Percentiles rank a stretch among this genome's conserved stretches.
Conservation (phyloP, 2,888 invertebrate species). For the Macrosiphum euphorbiae region DNA sequence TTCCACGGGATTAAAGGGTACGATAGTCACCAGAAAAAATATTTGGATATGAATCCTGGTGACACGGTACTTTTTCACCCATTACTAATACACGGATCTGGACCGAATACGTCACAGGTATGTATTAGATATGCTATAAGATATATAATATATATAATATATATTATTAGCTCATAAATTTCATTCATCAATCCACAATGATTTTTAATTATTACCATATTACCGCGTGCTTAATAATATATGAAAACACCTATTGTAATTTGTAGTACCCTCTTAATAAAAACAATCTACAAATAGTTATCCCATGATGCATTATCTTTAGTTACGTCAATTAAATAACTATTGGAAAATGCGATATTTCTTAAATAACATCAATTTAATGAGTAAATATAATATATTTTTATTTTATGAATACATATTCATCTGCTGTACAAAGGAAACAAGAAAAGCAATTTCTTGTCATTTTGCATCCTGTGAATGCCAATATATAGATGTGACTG, state of each 20-base stretch:
- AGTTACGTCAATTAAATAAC: background rate
- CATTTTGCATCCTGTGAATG: slow-evolving; percentile 84
- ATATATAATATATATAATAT: no score
- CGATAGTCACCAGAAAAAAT: slow-evolving; percentile 73
- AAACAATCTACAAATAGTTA: background rate
- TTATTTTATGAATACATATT: background rate
- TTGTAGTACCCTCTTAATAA: background rate
- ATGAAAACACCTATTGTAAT: slow-evolving; percentile 64
- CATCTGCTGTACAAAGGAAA: slow-evolving; percentile 71
- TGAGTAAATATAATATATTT: background rate
- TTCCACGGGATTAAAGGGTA: slow-evolving; percentile 80
- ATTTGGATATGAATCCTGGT: slow-evolving; percentile 85
- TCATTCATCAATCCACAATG: background rate
- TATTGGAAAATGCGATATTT: background rate
- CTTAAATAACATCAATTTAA: background rate
- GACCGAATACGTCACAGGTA: slow-evolving; percentile 80
- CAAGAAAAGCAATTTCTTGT: slow-evolving; percentile 84
- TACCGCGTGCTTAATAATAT: background rate
- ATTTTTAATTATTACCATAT: background rate
- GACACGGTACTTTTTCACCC: slow-evolving; percentile 93
- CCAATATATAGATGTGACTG: slow-evolving; percentile 78
- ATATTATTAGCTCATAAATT: no score
- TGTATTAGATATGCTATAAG: no score
- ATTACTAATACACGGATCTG: slow-evolving; percentile 87
- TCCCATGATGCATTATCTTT: background rate